Evolutionary conservation across 2,797 vertebrate species (phyloP).

Genomic region (Tangara arthus): DNA sequence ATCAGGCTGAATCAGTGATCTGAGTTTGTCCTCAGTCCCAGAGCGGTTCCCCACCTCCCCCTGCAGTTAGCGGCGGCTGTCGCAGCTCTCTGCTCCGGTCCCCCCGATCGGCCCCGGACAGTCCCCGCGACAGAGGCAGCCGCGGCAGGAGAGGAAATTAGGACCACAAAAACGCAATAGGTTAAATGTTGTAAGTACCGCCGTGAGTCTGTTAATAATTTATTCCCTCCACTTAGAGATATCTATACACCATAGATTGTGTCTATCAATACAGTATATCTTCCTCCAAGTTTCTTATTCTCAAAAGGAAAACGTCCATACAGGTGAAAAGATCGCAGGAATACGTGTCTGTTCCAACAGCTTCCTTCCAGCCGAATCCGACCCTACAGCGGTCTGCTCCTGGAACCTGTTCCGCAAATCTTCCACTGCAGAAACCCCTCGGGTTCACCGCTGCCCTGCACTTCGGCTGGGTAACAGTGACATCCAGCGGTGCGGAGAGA

Average conservation of each 20-base stretch:
- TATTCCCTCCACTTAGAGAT: not conserved
- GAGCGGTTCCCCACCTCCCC: not conserved
- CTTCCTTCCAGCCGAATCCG: not conserved
- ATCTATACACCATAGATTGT: too few species aligned
- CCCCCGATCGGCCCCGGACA: too few species aligned
- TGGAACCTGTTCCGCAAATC: not conserved
- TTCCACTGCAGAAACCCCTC: not conserved
- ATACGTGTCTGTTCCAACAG: not conserved
- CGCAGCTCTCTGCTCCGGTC: not conserved
- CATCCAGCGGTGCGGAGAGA: conserved; percentile 15
- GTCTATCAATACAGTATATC: not conserved
- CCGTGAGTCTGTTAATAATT: not conserved
- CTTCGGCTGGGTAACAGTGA: conserved; percentile 11
- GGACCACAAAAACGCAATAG: not conserved
- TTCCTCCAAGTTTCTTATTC: not conserved
- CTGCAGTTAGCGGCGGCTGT: not conserved
- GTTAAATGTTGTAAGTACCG: too few species aligned
- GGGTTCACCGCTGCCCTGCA: not conserved
- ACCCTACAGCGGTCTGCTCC: not conserved
- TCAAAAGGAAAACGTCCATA: not conserved
- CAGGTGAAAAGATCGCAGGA: not conserved
- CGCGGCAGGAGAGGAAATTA: not conserved
- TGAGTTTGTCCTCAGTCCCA: rapidly evolving
- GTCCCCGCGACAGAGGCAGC: not conserved
- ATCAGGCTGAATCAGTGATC: not conserved